These are phyloP conservation scores for Syngnathoides biaculeatus DNA, from an alignment of 2,113 vertebrate genomes.

Conservation along the genomic window DNA sequence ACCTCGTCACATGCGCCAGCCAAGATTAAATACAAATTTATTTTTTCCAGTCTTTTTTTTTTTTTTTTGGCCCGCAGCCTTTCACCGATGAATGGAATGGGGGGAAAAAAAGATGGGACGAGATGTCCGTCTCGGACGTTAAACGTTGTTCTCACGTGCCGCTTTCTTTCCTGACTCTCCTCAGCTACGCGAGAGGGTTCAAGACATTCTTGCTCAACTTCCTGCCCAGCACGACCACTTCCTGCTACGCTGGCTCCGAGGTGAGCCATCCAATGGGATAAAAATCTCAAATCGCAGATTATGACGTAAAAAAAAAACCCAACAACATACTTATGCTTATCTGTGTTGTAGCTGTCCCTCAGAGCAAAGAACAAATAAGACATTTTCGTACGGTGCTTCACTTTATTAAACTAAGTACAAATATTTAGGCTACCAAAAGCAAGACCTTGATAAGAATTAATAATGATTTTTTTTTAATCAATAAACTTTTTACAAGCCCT, in stretches of 20 bases:
- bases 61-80: neutral
- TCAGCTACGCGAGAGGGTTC: slow-evolving; percentile 84
- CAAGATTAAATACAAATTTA: neutral
- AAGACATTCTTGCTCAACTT: slow-evolving; percentile 82
- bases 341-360: no score
- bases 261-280: slow-evolving; percentile 62
- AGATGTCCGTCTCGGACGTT: neutral
- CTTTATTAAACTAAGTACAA: no score
- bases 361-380: no score
- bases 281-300: no score
- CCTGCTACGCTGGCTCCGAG: slow-evolving; percentile 93
- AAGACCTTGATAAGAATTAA: no score
- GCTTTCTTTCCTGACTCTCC: no score
- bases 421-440: no score
- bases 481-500: no score
- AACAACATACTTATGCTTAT: no score
- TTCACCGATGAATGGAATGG: neutral
- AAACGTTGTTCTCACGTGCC: neutral
- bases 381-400: no score
- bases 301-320: no score
- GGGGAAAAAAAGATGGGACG: neutral
- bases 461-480: no score
- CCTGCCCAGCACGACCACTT: slow-evolving; percentile 86
- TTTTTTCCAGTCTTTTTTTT: neutral
- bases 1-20: slow-evolving; percentile 20